Evolutionary conservation across 2,113 vertebrate species (phyloP).

Genomic region (Panurus biarmicus): DNA sequence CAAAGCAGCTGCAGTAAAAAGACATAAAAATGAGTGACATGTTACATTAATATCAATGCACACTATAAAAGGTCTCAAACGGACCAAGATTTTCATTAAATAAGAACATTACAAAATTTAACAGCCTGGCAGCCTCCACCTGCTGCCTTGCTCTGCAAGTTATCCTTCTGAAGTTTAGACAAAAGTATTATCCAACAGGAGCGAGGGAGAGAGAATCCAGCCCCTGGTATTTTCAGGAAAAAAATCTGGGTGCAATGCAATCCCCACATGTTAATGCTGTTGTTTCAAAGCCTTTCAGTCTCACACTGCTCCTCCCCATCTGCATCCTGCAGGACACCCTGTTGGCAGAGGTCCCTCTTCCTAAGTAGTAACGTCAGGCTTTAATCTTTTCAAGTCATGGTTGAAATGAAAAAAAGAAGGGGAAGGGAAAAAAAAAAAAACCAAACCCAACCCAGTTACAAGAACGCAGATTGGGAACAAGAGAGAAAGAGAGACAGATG

Average conservation of each 20-base stretch:
- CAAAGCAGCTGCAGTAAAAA: not conserved
- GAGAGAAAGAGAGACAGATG: not conserved
- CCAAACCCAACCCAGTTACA: not conserved
- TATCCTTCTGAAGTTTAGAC: not conserved
- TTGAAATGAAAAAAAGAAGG: not conserved
- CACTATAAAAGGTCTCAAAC: not conserved
- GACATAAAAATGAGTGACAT: not conserved
- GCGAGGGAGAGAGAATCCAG: not conserved
- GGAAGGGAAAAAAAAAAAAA: fast-evolving
- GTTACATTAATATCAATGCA: not conserved
- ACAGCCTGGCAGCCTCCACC: not conserved
- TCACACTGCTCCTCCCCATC: not conserved
- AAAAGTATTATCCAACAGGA: not conserved
- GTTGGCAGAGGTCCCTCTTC: not conserved
- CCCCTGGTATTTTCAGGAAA: not conserved
- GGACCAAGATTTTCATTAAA: not conserved
- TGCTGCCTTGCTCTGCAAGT: not conserved
- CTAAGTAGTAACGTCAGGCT: not conserved
- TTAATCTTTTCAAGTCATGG: not conserved
- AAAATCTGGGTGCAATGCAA: not conserved
- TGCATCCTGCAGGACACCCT: not conserved
- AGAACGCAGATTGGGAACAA: not conserved
- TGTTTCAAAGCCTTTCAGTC: not conserved
- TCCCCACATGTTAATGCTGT: not conserved
- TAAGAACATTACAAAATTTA: not conserved